Conservation (phyloP, 2,797 vertebrate species). For the Anniella stebbinsi region DNA sequence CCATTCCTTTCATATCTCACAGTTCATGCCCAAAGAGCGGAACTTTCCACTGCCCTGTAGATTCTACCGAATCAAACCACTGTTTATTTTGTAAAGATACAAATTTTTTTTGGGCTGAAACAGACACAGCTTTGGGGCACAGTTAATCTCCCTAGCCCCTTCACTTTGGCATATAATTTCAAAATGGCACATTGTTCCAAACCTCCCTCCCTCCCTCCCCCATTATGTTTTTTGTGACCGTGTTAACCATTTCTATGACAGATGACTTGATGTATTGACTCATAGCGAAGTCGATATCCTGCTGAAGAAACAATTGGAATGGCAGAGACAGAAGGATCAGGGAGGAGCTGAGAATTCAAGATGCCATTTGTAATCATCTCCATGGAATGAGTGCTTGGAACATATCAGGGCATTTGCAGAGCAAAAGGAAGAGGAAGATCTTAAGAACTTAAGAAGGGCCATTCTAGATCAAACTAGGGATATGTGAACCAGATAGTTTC, state of each 20-base stretch:
- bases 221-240: conserved; percentile 3
- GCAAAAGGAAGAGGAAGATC: background rate
- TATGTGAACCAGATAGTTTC: too few relatives aligned
- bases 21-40: too few relatives aligned
- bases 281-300: conserved; percentile 69
- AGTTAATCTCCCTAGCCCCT: conserved; percentile 34
- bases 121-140: conserved; percentile 47
- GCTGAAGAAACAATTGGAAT: conserved; percentile 70
- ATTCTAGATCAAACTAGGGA: too few relatives aligned
- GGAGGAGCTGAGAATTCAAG: conserved; percentile 66
- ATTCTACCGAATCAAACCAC: conserved; percentile 5
- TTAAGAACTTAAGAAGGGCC: too few relatives aligned
- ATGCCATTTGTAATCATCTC: conserved; percentile 52
- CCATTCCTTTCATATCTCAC: background rate
- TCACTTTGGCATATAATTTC: background rate
- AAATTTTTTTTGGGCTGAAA: conserved; percentile 24
- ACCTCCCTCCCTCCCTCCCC: background rate
- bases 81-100: conserved; percentile 8
- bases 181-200: conserved; percentile 60
- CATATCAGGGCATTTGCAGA: background rate
- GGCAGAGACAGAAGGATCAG: conserved; percentile 63
- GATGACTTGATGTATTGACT: conserved; percentile 69
- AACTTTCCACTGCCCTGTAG: background rate
- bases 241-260: conserved; percentile 70
- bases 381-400: background rate